Conservation (phyloP, 2,797 vertebrate species). For the Molothrus aeneus region DNA sequence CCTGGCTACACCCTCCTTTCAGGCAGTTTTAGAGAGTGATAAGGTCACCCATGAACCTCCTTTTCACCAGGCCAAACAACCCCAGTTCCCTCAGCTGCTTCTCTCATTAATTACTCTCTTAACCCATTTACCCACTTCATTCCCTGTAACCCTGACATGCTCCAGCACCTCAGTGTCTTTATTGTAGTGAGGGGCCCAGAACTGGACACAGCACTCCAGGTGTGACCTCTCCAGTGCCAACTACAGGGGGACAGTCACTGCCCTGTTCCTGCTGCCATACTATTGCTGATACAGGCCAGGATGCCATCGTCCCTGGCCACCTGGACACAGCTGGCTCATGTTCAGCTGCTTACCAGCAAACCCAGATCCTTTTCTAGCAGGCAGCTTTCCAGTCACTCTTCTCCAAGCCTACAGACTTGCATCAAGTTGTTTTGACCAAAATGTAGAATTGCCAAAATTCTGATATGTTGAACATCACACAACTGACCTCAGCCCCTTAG, state of each 20-base stretch:
- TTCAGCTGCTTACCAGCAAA: neutral
- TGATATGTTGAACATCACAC: neutral
- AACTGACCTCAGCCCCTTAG: too few relatives aligned
- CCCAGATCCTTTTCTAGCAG: neutral
- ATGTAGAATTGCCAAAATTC: neutral
- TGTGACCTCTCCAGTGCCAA: neutral
- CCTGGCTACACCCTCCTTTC: neutral
- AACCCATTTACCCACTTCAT: neutral
- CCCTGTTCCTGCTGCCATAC: neutral
- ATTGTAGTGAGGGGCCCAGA: neutral
- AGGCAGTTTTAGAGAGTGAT: neutral
- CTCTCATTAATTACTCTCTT: neutral
- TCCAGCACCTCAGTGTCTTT: neutral
- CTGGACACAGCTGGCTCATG: neutral
- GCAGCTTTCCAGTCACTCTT: neutral
- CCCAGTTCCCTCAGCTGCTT: neutral
- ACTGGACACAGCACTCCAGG: too few relatives aligned
- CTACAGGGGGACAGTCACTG: too few relatives aligned
- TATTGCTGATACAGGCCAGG: neutral
- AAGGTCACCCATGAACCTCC: neutral
- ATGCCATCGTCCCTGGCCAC: too few relatives aligned
- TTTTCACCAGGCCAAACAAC: neutral
- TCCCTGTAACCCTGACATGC: accelerated
- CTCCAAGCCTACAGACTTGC: neutral
- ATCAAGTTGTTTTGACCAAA: neutral